These are phyloP conservation scores for Melitaea cinxia DNA, from an alignment of 1,140 invertebrate genomes.

Conservation along the genomic window DNA sequence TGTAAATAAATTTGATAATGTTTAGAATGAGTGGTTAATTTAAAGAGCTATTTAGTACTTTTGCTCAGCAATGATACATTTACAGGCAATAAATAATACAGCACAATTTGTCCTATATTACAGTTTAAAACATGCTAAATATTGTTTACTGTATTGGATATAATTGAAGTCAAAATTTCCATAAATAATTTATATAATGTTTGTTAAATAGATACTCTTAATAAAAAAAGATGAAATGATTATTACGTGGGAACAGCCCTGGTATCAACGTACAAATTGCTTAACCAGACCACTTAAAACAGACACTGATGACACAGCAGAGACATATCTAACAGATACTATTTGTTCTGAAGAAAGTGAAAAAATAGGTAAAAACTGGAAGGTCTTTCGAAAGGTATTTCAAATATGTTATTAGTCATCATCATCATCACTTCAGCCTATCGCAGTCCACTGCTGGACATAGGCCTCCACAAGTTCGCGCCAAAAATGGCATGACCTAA, in stretches of 20 bases:
- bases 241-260: conserved; percentile 55
- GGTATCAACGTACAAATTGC: conserved; percentile 51
- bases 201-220: conserved; percentile 41
- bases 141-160: too few relatives aligned
- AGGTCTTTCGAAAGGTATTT: conserved; percentile 47
- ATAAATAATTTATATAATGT: not conserved
- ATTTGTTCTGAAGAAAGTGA: conserved; percentile 48
- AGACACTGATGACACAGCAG: conserved; percentile 18
- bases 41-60: too few relatives aligned
- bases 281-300: conserved; percentile 45
- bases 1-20: too few relatives aligned
- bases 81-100: too few relatives aligned
- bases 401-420: not conserved
- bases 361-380: conserved; percentile 51
- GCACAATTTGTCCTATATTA: too few relatives aligned
- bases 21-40: too few relatives aligned
- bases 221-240: conserved; percentile 38
- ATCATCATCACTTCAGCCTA: too few relatives aligned
- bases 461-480: too few relatives aligned
- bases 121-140: not conserved
- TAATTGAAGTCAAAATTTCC: too few relatives aligned
- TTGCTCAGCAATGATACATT: too few relatives aligned
- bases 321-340: conserved; percentile 34
- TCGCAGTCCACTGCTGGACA: too few relatives aligned
- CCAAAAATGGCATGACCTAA: too few relatives aligned